Evolutionary conservation across 2,113 vertebrate species (phyloP), one percentile per base, ranked within the genome.

Genomic region (Pavo muticus): DNA sequence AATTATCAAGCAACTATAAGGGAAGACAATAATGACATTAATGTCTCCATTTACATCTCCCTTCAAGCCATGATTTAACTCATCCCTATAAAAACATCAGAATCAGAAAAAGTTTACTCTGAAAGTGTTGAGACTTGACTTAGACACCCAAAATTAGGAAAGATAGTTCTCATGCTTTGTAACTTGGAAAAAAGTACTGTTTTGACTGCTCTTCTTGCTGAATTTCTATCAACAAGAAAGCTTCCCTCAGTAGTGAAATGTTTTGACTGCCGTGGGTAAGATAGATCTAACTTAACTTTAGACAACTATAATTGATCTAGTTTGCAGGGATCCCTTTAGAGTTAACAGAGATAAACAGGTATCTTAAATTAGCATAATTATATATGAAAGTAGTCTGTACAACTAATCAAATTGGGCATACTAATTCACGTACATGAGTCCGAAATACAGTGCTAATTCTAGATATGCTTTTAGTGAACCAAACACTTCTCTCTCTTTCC

Each of bases 341-440:
- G 54, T 86, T 95, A 86, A 84, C 56, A 87, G 39, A 94, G 69
- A 84, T 56, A 77, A 90, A 95, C 6, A 52, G 32, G 50, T 30
- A 17, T 64, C 57, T 86, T 86, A 77, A 87, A 77, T 84, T 32
- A 87, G 47, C 77, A 8, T 9, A 52, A 78, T 47, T 88, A 40
- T 77, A 48, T 91, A 23, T 40, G 73, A 96, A 93, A 63, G 73
- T 32, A 44, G 84, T 72, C 86, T 90, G 76, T 69, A 92, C 52
- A 88, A 92, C 65, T 88, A 88, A 88, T 81, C 73, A 90, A 84
- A 88, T 56, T 11, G 90, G 80, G 74, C 84, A 84, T 72, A 40
- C 47, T 86, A 88, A 87, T 92, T 64, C 52, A 86, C 29, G 78
- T 87, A 78, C 44, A 56, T 81, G 79, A 72, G 71, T 84, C 40